These are phyloP conservation scores for Rhinolophus ferrumequinum DNA, from an alignment of 2,113 vertebrate genomes.

Conservation along the genomic window DNA sequence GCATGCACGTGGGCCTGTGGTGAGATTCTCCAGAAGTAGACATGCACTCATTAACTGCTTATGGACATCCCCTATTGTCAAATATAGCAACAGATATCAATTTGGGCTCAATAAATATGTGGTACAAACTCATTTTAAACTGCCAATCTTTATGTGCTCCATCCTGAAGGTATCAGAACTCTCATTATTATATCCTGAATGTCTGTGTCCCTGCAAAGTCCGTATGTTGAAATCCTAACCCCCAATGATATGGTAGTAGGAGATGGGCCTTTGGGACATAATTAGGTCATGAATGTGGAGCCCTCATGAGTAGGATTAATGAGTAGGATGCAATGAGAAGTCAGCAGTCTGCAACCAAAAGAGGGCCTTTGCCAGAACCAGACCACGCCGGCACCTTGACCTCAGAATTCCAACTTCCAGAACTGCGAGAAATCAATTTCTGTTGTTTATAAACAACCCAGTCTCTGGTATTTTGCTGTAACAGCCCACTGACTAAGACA, in stretches of 20 bases:
- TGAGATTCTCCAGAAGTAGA: background rate
- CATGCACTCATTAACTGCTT: background rate
- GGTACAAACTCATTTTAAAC: background rate
- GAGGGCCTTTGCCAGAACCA: background rate
- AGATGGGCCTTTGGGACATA: background rate
- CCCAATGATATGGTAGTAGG: background rate
- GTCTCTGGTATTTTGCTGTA: background rate
- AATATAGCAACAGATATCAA: background rate
- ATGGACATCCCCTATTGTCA: background rate
- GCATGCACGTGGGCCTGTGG: fast-evolving
- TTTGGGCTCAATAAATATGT: background rate
- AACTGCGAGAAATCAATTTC: background rate
- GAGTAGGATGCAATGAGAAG: background rate
- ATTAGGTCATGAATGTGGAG: background rate
- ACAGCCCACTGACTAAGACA: background rate
- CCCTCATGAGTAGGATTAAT: background rate
- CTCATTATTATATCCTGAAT: background rate
- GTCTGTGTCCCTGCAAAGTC: background rate
- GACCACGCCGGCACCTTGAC: fast-evolving
- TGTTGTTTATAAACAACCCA: background rate
- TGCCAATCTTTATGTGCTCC: background rate
- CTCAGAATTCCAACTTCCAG: background rate
- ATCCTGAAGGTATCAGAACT: background rate
- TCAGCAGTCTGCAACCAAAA: background rate
- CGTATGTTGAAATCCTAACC: background rate